phyloP scores from a whole-genome alignment of 2,797 vertebrate species.

The Botia almorhae region DNA sequence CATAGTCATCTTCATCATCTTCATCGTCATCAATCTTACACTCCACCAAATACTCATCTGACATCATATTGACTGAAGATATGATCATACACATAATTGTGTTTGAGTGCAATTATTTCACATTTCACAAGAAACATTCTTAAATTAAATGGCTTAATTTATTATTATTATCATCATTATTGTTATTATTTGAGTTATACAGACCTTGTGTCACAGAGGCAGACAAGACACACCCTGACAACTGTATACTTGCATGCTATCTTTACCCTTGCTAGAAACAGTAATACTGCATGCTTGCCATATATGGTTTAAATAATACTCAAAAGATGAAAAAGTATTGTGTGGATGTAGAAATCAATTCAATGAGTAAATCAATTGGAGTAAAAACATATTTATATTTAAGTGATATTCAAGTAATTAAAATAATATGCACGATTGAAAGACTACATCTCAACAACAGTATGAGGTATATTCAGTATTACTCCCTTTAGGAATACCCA shows the following conservation, averaged over 20 bases:
- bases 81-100: neutral
- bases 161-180: neutral
- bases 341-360: neutral
- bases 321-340: neutral
- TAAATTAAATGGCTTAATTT: neutral
- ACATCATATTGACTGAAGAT: slow-evolving; percentile 68
- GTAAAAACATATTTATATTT: neutral
- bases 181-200: neutral
- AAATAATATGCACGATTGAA: neutral
- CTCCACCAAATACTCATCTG: slow-evolving; percentile 79
- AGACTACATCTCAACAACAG: neutral
- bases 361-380: neutral
- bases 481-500: no score
- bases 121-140: neutral
- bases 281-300: neutral
- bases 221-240: slow-evolving; percentile 16
- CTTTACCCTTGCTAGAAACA: slow-evolving; percentile 9
- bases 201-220: neutral
- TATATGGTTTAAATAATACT: neutral
- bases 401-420: neutral
- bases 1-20: slow-evolving; percentile 62
- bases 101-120: neutral
- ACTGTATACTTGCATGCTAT: slow-evolving; percentile 18
- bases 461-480: neutral
- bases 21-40: slow-evolving; percentile 75